Evolutionary conservation across 2,888 invertebrate genomes (phyloP).

Genomic region (Archips crataeganus): DNA sequence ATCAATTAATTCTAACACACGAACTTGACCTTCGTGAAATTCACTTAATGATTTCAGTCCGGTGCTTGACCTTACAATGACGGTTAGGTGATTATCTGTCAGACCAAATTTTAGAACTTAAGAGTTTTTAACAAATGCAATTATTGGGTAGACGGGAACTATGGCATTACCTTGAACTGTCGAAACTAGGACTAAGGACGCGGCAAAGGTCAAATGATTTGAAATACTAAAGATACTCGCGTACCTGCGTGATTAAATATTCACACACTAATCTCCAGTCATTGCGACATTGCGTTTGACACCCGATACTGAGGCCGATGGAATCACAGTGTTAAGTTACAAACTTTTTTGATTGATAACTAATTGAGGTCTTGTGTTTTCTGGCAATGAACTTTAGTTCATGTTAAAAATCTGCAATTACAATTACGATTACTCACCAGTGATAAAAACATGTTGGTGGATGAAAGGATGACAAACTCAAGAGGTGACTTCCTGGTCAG

Average conservation of each 20-base stretch:
- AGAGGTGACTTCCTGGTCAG: slow-evolving; percentile 80
- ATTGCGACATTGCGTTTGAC: slow-evolving; percentile 60
- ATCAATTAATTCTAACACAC: background rate
- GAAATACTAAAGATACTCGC: slow-evolving; percentile 30
- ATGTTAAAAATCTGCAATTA: background rate
- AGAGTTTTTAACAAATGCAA: slow-evolving; percentile 2
- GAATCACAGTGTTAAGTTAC: slow-evolving; percentile 12
- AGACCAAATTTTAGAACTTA: slow-evolving; percentile 4
- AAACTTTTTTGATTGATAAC: background rate
- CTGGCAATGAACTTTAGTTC: background rate
- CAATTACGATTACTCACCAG: slow-evolving; percentile 61
- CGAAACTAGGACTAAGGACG: slow-evolving; percentile 33
- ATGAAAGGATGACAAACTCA: slow-evolving; percentile 61
- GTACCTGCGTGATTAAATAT: slow-evolving; percentile 28
- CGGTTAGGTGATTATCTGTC: background rate
- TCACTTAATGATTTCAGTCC: slow-evolving; percentile 8
- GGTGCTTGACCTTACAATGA: slow-evolving; percentile 21
- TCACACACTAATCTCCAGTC: slow-evolving; percentile 47
- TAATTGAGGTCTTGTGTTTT: slow-evolving; percentile 4
- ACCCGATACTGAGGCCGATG: slow-evolving; percentile 49
- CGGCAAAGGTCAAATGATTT: slow-evolving; percentile 24
- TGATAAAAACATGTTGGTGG: slow-evolving; percentile 67
- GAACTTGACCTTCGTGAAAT: slow-evolving; percentile 6
- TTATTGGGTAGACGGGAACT: slow-evolving; percentile 21
- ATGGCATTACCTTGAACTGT: slow-evolving; percentile 35